These are phyloP conservation scores for Lucinisca nassula DNA, from an alignment of 2,888 invertebrate species.

Conservation along the genomic window DNA sequence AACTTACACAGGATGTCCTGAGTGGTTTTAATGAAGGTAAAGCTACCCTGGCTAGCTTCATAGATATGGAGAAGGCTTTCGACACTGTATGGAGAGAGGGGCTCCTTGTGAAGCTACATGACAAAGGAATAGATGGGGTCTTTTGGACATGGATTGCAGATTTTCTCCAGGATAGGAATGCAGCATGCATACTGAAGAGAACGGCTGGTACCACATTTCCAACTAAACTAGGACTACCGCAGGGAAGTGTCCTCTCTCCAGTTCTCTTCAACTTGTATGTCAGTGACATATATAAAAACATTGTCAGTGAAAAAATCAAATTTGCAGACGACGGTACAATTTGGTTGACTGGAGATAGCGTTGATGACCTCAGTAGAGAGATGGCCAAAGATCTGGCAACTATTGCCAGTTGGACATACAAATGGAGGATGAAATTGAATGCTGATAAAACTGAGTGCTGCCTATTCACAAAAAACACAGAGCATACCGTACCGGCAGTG, in stretches of 20 bases:
- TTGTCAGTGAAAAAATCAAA: slow-evolving; percentile 12
- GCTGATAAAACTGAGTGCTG: slow-evolving; percentile 3
- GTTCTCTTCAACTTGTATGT: slow-evolving; percentile 32
- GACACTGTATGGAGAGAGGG: slow-evolving; percentile 50
- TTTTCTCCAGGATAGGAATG: slow-evolving; percentile 16
- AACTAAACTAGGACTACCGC: slow-evolving; percentile 30
- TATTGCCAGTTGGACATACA: slow-evolving; percentile 13
- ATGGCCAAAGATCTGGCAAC: not conserved
- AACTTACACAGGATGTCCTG: slow-evolving; percentile 12
- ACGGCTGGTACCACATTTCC: not conserved
- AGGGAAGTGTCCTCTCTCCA: slow-evolving; percentile 40
- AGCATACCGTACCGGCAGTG: not conserved
- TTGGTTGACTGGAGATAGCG: slow-evolving; percentile 19
- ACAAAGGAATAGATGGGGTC: slow-evolving; percentile 18
- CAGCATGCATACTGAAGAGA: not conserved
- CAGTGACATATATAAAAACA: slow-evolving; percentile 1
- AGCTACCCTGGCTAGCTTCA: not conserved
- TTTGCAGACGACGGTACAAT: slow-evolving; percentile 51
- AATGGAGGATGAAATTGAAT: slow-evolving; percentile 33
- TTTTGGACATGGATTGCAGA: slow-evolving; percentile 24
- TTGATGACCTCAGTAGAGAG: not conserved
- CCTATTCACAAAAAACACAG: not conserved
- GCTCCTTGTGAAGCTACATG: slow-evolving; percentile 17
- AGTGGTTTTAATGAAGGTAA: slow-evolving; percentile 34
- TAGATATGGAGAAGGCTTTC: slow-evolving; percentile 48